phyloP scores from a whole-genome alignment of 2,888 invertebrate genomes.

The Pristionchus exspectatus region DNA sequence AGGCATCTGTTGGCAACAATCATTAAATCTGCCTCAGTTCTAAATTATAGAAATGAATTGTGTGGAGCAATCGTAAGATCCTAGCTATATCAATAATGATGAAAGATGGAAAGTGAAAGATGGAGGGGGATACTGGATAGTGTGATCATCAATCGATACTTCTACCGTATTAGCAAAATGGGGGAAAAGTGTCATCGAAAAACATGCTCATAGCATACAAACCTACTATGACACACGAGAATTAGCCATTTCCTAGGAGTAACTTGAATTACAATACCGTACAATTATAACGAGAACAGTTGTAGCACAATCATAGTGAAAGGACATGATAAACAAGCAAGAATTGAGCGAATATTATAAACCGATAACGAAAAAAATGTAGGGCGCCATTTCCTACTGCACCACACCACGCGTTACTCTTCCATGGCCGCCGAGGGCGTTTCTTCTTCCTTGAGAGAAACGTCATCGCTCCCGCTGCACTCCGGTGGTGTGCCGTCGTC shows the following conservation, averaged over 20 bases:
- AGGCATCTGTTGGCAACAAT: too few relatives aligned
- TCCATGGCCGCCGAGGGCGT: slow-evolving; percentile 15
- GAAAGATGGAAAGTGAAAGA: not conserved
- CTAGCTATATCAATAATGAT: not conserved
- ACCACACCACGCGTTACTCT: slow-evolving; percentile 1
- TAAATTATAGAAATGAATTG: not conserved
- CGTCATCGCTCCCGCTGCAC: slow-evolving; percentile 4
- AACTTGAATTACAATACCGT: not conserved
- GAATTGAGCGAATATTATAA: not conserved
- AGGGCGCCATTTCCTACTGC: slow-evolving; percentile 3
- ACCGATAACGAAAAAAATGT: not conserved
- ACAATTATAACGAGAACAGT: not conserved
- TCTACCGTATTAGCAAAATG: not conserved
- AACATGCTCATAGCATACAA: not conserved
- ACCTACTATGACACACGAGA: slow-evolving; percentile 7
- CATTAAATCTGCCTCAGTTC: not conserved
- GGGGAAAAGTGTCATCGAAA: not conserved
- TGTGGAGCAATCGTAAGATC: not conserved
- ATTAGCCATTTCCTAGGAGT: not conserved
- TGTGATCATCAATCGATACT: slow-evolving; percentile 22
- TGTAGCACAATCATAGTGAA: not conserved
- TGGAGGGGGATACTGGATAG: not conserved
- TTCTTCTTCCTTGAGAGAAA: slow-evolving; percentile 42
- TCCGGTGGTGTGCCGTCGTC: slow-evolving; percentile 17
- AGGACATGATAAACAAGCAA: not conserved